Percentiles rank a stretch among this genome's conserved stretches.
These are phyloP conservation scores for Cherax destructor DNA, from an alignment of 1,140 invertebrate species.

Conservation along the genomic window DNA sequence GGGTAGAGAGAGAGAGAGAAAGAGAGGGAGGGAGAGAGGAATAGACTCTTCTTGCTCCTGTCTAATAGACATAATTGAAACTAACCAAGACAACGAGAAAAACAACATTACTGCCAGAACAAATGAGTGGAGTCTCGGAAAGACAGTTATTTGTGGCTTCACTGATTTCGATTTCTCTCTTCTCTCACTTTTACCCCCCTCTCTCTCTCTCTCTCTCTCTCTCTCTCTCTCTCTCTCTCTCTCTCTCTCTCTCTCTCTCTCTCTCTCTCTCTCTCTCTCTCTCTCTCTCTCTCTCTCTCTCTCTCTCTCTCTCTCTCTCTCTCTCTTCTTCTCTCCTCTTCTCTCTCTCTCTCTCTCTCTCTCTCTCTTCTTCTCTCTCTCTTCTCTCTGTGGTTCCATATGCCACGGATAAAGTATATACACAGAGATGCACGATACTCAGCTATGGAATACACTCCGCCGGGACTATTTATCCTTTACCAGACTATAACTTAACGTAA, in stretches of 20 bases:
- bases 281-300: neutral
- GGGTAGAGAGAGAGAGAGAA: neutral
- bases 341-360: slow-evolving; percentile 12
- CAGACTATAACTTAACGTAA: too few relatives aligned
- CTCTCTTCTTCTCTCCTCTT: neutral
- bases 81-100: neutral
- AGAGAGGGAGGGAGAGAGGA: too few relatives aligned
- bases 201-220: neutral
- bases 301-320: neutral
- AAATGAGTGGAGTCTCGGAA: neutral
- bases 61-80: neutral
- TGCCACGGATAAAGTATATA: too few relatives aligned
- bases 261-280: neutral
- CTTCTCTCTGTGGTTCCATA: neutral
- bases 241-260: neutral
- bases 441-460: too few relatives aligned
- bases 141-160: neutral
- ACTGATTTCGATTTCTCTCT: too few relatives aligned
- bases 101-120: neutral
- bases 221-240: neutral
- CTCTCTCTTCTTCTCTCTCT: neutral
- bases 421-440: too few relatives aligned
- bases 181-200: too few relatives aligned
- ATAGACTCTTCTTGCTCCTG: neutral
- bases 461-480: too few relatives aligned